Evolutionary conservation across 1,140 invertebrate species (phyloP), one percentile per base, ranked within the genome.

Genomic region (Dysdera silvatica): DNA sequence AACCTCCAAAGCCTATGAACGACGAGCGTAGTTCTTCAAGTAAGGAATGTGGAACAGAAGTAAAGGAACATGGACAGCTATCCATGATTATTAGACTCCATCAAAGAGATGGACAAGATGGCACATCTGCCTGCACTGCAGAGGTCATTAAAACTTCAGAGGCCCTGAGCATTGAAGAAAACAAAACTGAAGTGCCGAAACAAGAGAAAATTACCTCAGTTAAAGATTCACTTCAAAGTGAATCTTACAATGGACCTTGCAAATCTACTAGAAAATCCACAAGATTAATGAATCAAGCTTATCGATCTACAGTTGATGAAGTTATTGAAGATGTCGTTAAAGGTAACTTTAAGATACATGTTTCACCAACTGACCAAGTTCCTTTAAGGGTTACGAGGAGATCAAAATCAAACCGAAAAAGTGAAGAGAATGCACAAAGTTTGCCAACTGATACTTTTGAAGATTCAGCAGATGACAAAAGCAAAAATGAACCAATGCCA

Each of bases 321-420:
- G 82, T 86, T 1, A 90, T 92, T 66, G 90, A 93, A 61, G 89
- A 92, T 69, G 87, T 90, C 3, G 82, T 89, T 0, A 82, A 86
- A 65, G 84, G 85, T 10, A 43, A 70, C 45, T 63, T 63, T 31
- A 56, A 69, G 52, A 20, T 16, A 18, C 29, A 32, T 33, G 35
- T 28, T 10, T 40, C 37, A 12, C 33, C 29, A 16, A 23, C 8
- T 35, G 29, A 51, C 20, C 24, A 37, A 18, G 24, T 40, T n/a
- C 51, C 37, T 24, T 47, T 24, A 14, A 53, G 65, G 45, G 35
- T 49, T 8, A 61, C 59, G 10, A 31, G 68, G 43, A 35, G 69
- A 69, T 69, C 62, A 24, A 47, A 57, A 56, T 48, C 63, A 14
- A 61, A 43, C 35, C 61, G 66, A 55, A 56, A 69, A 53, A 65